Percentiles rank a stretch among this genome's conserved stretches.
Conservation (phyloP, 2,888 invertebrate genomes). For the Archips crataeganus region DNA sequence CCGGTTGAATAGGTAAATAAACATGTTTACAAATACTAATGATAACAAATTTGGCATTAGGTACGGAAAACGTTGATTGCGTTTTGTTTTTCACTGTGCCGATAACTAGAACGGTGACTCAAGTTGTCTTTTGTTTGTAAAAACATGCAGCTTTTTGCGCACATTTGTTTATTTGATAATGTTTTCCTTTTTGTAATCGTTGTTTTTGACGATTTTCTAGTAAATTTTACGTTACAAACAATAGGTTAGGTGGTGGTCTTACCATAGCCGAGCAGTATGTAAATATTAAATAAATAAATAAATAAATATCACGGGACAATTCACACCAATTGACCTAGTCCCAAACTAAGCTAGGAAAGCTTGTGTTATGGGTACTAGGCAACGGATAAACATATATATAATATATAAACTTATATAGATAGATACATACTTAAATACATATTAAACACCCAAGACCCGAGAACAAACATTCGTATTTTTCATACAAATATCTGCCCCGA, state of each 20-base stretch:
- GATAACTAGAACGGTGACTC: constrained; percentile 21
- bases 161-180: constrained; percentile 27
- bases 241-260: constrained; percentile 24
- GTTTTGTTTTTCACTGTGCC: constrained; percentile 25
- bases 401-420: too few relatives aligned
- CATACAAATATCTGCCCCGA: too few relatives aligned
- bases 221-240: constrained; percentile 24
- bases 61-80: constrained; percentile 23
- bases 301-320: too few relatives aligned
- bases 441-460: too few relatives aligned
- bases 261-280: neutral
- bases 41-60: constrained; percentile 7
- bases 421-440: too few relatives aligned
- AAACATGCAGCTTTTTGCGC: constrained; percentile 29
- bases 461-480: too few relatives aligned
- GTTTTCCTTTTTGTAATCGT: constrained; percentile 21
- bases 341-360: too few relatives aligned
- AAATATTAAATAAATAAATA: too few relatives aligned
- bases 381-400: too few relatives aligned
- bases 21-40: constrained; percentile 30
- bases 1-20: constrained; percentile 28
- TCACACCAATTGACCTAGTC: too few relatives aligned
- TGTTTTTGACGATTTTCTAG: constrained; percentile 15
- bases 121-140: constrained; percentile 26
- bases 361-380: too few relatives aligned